These are phyloP conservation scores for Limonius californicus DNA, from an alignment of 1,140 invertebrate genomes.

Conservation along the genomic window DNA sequence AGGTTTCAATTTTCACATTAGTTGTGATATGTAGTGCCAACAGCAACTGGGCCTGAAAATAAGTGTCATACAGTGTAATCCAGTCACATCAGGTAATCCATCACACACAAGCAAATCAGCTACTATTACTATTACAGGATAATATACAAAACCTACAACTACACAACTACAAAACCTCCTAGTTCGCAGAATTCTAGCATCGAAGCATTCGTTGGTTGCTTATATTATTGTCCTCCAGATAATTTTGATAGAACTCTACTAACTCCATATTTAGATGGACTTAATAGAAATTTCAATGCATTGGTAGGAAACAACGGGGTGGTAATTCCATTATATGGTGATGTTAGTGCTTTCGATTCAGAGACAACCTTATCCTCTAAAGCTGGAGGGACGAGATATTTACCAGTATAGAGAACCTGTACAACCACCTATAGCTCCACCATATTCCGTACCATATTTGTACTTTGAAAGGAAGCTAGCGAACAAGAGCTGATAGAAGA, in stretches of 20 bases:
- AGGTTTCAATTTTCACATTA: too few relatives aligned
- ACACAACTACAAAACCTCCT: conserved; percentile 88
- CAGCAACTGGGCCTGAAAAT: too few relatives aligned
- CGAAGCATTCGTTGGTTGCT: conserved; percentile 93
- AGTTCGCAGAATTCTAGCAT: conserved; percentile 96
- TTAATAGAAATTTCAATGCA: conserved; percentile 63
- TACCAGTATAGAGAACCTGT: conserved; percentile 18
- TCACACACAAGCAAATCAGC: too few relatives aligned
- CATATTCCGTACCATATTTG: conserved; percentile 9
- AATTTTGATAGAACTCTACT: conserved; percentile 85
- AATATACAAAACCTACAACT: too few relatives aligned
- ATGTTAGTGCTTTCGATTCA: conserved; percentile 67
- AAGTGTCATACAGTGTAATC: too few relatives aligned
- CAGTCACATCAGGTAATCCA: too few relatives aligned
- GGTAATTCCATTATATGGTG: conserved; percentile 92
- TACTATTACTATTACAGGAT: conserved; percentile 86
- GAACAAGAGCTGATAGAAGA: too few relatives aligned
- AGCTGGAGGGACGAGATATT: conserved; percentile 6
- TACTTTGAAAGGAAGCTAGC: not conserved
- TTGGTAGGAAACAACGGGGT: conserved; percentile 65
- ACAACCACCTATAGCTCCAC: conserved; percentile 18
- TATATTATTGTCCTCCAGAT: conserved; percentile 75
- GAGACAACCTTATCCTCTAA: conserved; percentile 19
- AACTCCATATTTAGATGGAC: conserved; percentile 78
- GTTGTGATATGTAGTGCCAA: too few relatives aligned